Evolutionary conservation across 2,888 invertebrate genomes (phyloP).

Genomic region (Podotricha telesiphe): DNA sequence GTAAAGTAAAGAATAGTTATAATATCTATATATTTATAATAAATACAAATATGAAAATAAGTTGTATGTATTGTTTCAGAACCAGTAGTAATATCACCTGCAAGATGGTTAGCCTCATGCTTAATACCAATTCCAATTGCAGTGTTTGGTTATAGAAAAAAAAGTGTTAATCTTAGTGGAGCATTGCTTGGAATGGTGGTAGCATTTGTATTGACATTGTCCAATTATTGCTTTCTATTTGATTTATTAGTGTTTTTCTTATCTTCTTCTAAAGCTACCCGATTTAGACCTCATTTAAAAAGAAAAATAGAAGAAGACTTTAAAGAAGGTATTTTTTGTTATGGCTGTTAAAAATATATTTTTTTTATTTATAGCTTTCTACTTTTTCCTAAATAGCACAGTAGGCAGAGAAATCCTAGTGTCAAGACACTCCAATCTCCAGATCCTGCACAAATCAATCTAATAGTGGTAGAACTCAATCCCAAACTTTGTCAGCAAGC

Average conservation of each 20-base stretch:
- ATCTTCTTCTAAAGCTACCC: constrained; percentile 91
- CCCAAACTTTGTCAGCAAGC: no score
- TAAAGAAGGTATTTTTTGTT: constrained; percentile 86
- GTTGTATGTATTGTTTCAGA: constrained; percentile 70
- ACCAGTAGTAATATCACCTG: constrained; percentile 84
- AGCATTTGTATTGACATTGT: constrained; percentile 90
- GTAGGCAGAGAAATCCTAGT: no score
- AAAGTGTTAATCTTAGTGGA: constrained; percentile 88
- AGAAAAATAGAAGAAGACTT: constrained; percentile 89
- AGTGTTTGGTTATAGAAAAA: constrained; percentile 86
- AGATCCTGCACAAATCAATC: no score
- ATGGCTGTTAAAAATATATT: no score
- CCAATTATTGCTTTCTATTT: constrained; percentile 89
- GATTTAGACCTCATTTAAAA: constrained; percentile 87
- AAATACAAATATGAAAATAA: neutral
- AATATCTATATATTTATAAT: neutral
- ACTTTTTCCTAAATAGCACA: no score
- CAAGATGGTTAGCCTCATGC: constrained; percentile 86
- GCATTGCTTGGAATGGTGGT: constrained; percentile 88
- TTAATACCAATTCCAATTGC: constrained; percentile 86
- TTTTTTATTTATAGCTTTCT: no score
- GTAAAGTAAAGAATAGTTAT: neutral
- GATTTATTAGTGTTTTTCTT: constrained; percentile 90
- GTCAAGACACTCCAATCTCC: no score
- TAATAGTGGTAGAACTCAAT: no score